phyloP scores from a whole-genome alignment of 2,113 vertebrate species.

The Gopherus flavomarginatus region DNA sequence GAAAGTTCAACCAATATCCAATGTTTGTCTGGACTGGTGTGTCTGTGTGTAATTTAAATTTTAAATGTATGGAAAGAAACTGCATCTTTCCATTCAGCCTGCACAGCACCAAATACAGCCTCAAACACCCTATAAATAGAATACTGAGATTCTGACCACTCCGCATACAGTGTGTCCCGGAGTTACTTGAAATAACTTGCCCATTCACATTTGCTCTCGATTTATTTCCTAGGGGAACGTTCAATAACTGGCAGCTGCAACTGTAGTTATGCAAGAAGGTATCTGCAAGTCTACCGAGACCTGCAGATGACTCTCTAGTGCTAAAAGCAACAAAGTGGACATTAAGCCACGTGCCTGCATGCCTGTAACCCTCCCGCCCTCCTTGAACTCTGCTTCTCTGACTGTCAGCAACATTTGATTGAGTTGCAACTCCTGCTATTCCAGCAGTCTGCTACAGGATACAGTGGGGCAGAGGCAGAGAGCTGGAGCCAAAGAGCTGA shows the following conservation, averaged over 20 bases:
- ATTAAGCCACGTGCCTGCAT: background rate
- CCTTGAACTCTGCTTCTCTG: conserved; percentile 46
- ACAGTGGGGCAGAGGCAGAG: background rate
- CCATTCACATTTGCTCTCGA: background rate
- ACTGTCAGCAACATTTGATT: conserved; percentile 31
- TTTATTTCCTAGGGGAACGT: background rate
- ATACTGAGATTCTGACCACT: background rate
- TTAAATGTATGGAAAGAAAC: background rate
- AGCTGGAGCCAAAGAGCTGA: conserved; percentile 67
- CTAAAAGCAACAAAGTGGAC: background rate
- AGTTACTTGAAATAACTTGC: background rate
- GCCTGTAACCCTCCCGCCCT: background rate
- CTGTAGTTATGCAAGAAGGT: accelerated
- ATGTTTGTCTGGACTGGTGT: background rate
- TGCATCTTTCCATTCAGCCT: background rate
- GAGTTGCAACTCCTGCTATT: conserved; percentile 32
- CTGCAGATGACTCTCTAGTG: accelerated
- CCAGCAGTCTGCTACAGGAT: background rate
- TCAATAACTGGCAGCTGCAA: background rate
- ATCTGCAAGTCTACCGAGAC: background rate
- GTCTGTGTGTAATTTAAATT: background rate
- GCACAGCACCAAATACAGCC: background rate
- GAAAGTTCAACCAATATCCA: background rate
- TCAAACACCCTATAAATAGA: accelerated
- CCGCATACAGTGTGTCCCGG: background rate